These are phyloP conservation scores for Gadopsis bispinosus DNA, from an alignment of 2,797 vertebrate genomes.

Conservation along the genomic window DNA sequence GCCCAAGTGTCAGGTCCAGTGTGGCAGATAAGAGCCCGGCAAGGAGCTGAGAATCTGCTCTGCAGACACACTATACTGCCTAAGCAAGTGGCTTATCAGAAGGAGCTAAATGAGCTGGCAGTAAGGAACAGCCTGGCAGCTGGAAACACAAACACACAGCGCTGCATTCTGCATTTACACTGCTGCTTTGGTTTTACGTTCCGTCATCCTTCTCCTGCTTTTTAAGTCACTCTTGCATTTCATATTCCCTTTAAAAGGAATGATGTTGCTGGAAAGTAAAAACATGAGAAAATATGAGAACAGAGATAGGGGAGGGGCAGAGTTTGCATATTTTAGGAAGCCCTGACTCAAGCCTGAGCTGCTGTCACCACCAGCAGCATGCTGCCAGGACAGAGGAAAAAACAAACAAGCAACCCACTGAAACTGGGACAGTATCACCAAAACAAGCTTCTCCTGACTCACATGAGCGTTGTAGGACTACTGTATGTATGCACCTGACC, in stretches of 20 bases:
- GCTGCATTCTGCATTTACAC: background rate
- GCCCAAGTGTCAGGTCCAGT: constrained; percentile 9
- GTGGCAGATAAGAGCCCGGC: constrained; percentile 42
- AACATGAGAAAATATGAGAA: background rate
- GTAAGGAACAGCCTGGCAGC: constrained; percentile 14
- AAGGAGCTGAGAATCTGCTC: background rate
- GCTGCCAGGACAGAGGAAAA: constrained; percentile 27
- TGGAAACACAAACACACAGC: constrained; percentile 17
- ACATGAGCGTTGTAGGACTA: background rate
- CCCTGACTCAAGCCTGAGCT: constrained; percentile 31
- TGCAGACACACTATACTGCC: constrained; percentile 24
- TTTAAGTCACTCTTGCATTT: background rate
- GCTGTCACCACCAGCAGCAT: constrained; percentile 35
- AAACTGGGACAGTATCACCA: constrained; percentile 34
- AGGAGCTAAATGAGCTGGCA: constrained; percentile 12
- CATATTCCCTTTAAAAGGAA: background rate
- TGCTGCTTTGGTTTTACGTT: background rate
- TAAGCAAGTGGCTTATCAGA: constrained; percentile 34
- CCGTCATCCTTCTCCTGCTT: background rate
- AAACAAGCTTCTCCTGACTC: background rate
- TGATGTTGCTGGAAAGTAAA: background rate
- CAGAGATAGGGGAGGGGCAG: background rate
- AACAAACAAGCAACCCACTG: constrained; percentile 45
- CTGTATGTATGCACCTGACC: constrained; percentile 14
- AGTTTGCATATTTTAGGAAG: constrained; percentile 14